phyloP scores from a whole-genome alignment of 1,140 invertebrate genomes.

The Macrotrachela quadricornifera region DNA sequence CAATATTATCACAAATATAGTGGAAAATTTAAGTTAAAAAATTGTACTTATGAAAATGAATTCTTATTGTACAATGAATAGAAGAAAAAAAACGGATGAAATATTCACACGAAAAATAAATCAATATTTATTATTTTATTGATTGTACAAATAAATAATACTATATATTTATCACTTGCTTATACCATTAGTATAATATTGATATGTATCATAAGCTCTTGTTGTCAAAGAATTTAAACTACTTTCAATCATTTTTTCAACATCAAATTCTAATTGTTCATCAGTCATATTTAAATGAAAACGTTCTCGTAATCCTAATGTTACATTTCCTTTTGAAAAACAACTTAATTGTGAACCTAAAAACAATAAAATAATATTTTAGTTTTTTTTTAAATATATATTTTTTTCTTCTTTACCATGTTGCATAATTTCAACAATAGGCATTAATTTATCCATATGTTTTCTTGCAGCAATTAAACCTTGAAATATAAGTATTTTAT shows the following conservation, averaged over 20 bases:
- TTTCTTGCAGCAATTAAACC: conserved; percentile 83
- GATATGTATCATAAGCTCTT: conserved; percentile 91
- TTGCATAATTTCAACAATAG: conserved; percentile 88
- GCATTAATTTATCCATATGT: conserved; percentile 82
- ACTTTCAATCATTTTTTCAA: conserved; percentile 74
- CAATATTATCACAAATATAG: no score
- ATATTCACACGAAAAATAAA: no score
- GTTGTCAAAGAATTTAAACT: conserved; percentile 87
- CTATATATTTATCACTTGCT: no score
- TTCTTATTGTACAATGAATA: no score
- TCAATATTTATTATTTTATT: no score
- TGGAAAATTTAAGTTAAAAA: no score
- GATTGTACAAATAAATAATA: no score
- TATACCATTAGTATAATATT: conserved; percentile 97
- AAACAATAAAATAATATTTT: conserved; percentile 5
- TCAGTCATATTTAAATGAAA: conserved; percentile 85
- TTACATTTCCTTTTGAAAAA: conserved; percentile 67
- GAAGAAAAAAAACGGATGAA: no score
- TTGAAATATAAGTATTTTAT: conserved; percentile 82
- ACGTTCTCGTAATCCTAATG: conserved; percentile 53
- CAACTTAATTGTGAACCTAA: conserved; percentile 80
- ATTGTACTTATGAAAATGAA: no score
- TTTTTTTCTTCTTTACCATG: no score
- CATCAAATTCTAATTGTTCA: conserved; percentile 69
- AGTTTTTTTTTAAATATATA: no score